Percentiles rank a stretch among this genome's conserved stretches.
Conservation (phyloP, 1,140 invertebrate species). For the Liolophura sinensis region DNA sequence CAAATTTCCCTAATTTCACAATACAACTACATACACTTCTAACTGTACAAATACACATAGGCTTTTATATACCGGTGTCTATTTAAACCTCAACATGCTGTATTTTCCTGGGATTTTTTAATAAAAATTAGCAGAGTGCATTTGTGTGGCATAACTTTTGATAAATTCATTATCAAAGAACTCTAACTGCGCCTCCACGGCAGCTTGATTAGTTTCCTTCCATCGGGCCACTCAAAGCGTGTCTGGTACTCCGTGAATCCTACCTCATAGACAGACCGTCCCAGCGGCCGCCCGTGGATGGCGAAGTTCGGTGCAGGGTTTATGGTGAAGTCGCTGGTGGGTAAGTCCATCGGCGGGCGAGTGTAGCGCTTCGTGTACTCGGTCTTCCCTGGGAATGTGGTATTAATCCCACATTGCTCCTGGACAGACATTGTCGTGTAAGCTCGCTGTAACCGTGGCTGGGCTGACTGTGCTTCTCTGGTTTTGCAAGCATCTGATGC, state of each 20-base stretch:
- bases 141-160: background rate
- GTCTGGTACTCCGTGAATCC: conserved; percentile 52
- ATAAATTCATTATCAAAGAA: background rate
- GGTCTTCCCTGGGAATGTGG: conserved; percentile 51
- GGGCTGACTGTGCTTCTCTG: conserved; percentile 5
- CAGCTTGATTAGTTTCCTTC: conserved; percentile 43
- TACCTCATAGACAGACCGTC: conserved; percentile 25
- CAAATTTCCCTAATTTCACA: no score
- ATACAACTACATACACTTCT: no score
- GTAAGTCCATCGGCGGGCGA: conserved; percentile 29
- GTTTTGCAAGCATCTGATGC: conserved; percentile 14
- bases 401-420: conserved; percentile 57
- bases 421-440: conserved; percentile 44
- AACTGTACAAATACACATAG: no score
- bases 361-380: conserved; percentile 52
- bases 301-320: conserved; percentile 53
- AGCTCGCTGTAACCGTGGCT: conserved; percentile 12
- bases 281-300: conserved; percentile 49
- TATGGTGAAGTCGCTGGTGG: conserved; percentile 45
- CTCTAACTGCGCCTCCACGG: conserved; percentile 45
- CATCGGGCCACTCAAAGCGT: conserved; percentile 54
- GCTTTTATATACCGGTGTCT: no score
- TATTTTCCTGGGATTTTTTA: no score
- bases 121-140: background rate
- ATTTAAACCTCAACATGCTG: no score